Conservation (phyloP, 2,888 invertebrate species). For the Julus scanicus region DNA sequence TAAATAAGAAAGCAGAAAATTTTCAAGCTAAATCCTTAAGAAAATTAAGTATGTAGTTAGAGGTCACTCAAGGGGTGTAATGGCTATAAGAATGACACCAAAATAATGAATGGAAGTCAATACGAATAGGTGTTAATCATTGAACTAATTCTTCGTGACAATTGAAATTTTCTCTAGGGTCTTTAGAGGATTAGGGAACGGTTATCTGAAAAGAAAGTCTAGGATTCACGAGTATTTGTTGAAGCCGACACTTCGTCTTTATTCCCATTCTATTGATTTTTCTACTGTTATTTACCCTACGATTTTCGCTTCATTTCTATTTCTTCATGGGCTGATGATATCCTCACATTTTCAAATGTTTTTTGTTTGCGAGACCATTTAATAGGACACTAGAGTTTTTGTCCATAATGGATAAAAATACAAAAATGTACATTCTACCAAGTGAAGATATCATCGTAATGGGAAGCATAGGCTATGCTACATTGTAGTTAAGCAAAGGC, state of each 20-base stretch:
- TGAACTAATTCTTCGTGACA: conserved; percentile 13
- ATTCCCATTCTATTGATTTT: conserved; percentile 17
- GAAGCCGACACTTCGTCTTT: conserved; percentile 7
- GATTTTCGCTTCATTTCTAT: conserved; percentile 37
- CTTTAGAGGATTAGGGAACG: not conserved
- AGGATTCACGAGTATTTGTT: not conserved
- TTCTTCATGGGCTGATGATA: conserved; percentile 17
- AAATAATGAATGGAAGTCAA: conserved; percentile 9
- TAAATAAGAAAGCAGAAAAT: not conserved
- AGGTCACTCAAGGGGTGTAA: not conserved
- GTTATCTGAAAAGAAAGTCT: not conserved
- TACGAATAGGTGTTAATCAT: not conserved
- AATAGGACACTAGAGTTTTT: not conserved
- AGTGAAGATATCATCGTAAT: not conserved
- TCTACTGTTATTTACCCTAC: not conserved
- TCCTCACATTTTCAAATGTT: not conserved
- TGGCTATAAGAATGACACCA: not conserved
- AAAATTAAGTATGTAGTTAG: not conserved
- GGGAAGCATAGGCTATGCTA: not conserved
- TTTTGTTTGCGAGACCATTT: not conserved
- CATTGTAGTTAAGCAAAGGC: not conserved
- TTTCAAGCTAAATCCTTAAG: not conserved
- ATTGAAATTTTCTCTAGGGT: conserved; percentile 39
- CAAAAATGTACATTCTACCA: not conserved
- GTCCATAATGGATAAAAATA: not conserved